phyloP scores from a whole-genome alignment of 2,113 vertebrate genomes.

The Pelecanus crispus region DNA sequence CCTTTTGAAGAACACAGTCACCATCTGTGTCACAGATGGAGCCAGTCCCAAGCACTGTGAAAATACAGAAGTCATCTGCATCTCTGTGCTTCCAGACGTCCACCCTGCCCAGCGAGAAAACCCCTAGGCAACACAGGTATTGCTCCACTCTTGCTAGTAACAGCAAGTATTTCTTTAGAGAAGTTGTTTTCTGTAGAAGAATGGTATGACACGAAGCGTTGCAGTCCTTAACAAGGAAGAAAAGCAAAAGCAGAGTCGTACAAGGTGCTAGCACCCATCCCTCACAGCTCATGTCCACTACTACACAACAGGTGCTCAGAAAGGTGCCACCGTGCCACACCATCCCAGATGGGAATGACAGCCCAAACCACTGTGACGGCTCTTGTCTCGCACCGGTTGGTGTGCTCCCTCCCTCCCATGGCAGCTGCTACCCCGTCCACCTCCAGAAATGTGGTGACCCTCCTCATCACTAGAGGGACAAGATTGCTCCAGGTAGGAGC shows the following conservation, averaged over 20 bases:
- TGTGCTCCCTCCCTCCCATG: accelerated
- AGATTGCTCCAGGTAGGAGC: neutral
- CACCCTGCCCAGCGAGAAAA: neutral
- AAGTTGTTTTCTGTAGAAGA: neutral
- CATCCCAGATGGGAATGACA: neutral
- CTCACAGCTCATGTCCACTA: neutral
- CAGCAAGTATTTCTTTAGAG: neutral
- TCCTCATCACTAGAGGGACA: accelerated
- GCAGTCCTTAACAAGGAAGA: neutral
- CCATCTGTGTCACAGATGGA: neutral
- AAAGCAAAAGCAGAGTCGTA: neutral
- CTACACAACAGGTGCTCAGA: neutral
- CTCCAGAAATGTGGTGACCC: neutral
- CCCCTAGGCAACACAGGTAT: neutral
- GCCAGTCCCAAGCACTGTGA: neutral
- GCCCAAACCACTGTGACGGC: neutral
- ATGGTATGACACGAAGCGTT: neutral
- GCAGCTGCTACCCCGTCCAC: neutral
- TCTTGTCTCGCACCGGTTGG: accelerated
- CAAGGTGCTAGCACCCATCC: neutral
- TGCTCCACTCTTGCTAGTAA: neutral
- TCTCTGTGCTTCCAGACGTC: neutral
- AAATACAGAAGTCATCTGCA: neutral
- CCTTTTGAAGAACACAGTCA: neutral
- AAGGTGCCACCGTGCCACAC: neutral